A percentile compares a stretch with the other conserved stretches of the same genome.
Conservation (phyloP, 2,888 invertebrate species). For the Listrodromus nycthemerus region DNA sequence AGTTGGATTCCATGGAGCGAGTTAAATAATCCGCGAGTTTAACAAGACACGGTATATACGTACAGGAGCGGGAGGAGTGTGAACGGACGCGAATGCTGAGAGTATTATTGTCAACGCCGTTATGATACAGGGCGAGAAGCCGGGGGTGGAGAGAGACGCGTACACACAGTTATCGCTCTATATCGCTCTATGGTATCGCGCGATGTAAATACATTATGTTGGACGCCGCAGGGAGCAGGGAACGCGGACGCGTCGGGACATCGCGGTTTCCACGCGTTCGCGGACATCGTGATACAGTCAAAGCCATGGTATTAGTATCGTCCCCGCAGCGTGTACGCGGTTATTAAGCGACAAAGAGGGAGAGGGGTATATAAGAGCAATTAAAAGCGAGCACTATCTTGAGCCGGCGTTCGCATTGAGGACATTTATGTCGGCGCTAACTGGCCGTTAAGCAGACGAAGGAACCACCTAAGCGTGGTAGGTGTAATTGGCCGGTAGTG, state of each 20-base stretch:
- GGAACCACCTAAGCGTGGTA: slow-evolving; percentile 79
- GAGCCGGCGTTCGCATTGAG: slow-evolving; percentile 56
- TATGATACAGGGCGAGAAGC: slow-evolving; percentile 36
- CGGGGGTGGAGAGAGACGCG: slow-evolving; percentile 9
- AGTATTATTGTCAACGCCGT: slow-evolving; percentile 58
- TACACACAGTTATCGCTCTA: slow-evolving; percentile 47
- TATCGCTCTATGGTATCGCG: slow-evolving; percentile 43
- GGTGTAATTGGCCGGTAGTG: slow-evolving; percentile 81
- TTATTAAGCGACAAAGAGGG: slow-evolving; percentile 56
- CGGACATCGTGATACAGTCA: slow-evolving; percentile 18
- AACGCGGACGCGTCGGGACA: slow-evolving; percentile 27
- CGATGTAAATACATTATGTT: slow-evolving; percentile 54
- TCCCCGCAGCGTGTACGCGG: slow-evolving; percentile 61
- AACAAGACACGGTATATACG: slow-evolving; percentile 47
- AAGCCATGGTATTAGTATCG: slow-evolving; percentile 39
- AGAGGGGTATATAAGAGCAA: slow-evolving; percentile 68
- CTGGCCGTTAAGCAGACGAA: slow-evolving; percentile 80
- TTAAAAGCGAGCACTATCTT: slow-evolving; percentile 76
- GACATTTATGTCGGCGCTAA: slow-evolving; percentile 82
- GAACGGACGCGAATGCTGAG: slow-evolving; percentile 37
- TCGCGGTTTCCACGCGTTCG: slow-evolving; percentile 29
- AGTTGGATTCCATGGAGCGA: slow-evolving; percentile 39
- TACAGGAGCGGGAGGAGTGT: slow-evolving; percentile 8
- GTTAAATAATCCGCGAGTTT: slow-evolving; percentile 62
- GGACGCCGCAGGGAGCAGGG: slow-evolving; percentile 13